Evolutionary conservation across 2,888 invertebrate genomes (phyloP).

Genomic region (Cephus spinipes): DNA sequence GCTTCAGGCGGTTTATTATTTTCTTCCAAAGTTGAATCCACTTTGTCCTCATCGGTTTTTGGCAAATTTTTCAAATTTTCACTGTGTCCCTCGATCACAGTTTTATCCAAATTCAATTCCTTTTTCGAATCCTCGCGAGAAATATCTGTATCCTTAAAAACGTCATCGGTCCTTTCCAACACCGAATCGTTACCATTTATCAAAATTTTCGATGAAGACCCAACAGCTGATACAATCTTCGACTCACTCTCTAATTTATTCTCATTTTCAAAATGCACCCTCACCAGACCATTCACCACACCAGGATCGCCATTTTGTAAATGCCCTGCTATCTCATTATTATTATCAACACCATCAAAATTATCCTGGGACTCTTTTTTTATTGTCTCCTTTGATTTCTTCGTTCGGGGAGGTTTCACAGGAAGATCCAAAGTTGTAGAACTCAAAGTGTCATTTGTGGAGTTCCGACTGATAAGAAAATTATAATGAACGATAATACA

Average conservation of each 20-base stretch:
- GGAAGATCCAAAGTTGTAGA: constrained; percentile 32
- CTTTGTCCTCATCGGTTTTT: neutral
- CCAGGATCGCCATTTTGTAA: constrained; percentile 1
- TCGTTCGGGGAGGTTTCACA: constrained; percentile 31
- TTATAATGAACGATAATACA: neutral
- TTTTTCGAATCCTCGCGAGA: neutral
- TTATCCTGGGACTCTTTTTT: constrained; percentile 18
- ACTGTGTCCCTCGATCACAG: neutral
- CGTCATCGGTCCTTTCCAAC: neutral
- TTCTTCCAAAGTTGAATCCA: neutral
- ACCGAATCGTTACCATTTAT: neutral
- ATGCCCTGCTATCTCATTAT: neutral
- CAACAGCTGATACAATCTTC: neutral
- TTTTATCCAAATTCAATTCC: neutral
- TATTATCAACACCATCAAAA: neutral
- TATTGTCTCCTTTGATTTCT: constrained; percentile 31
- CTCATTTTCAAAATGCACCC: constrained; percentile 42
- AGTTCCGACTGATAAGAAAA: neutral
- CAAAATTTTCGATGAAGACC: neutral
- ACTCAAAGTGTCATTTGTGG: neutral
- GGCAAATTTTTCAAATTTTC: neutral
- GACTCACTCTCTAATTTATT: constrained; percentile 12
- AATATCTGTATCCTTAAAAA: neutral
- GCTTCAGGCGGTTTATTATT: neutral
- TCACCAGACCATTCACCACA: constrained; percentile 6